Conservation (phyloP, 2,113 vertebrate genomes). For the Gila orcuttii region DNA sequence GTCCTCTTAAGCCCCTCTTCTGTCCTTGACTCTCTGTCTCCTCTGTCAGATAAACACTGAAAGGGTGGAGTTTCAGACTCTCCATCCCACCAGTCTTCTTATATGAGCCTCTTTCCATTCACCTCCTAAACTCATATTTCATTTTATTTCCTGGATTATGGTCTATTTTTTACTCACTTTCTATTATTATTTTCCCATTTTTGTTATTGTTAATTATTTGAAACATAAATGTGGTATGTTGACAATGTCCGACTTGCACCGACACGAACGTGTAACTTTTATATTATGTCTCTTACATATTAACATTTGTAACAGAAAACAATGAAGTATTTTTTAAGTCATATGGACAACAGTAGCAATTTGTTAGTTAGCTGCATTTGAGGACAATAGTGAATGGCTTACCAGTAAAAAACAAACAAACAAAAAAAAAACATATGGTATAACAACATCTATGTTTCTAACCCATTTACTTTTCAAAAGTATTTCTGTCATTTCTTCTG, state of each 20-base stretch:
- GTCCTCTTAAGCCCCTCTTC: neutral
- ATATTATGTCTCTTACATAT: neutral
- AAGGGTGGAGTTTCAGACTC: neutral
- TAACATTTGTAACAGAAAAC: neutral
- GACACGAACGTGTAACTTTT: neutral
- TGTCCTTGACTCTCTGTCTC: neutral
- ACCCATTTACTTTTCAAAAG: too few relatives aligned
- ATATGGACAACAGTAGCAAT: neutral
- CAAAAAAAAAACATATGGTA: too few relatives aligned
- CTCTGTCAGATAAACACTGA: neutral
- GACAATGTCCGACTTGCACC: neutral
- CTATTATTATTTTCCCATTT: neutral
- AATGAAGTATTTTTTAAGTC: neutral
- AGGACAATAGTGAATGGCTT: neutral
- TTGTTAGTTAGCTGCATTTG: neutral
- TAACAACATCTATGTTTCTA: too few relatives aligned
- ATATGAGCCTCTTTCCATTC: neutral
- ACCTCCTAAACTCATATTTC: neutral
- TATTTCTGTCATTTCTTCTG: too few relatives aligned
- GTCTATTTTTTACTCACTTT: neutral
- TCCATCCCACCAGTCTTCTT: neutral
- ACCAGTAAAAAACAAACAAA: too few relatives aligned
- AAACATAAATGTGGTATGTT: neutral
- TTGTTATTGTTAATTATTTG: neutral
- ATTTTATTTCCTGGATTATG: neutral